phyloP scores from a whole-genome alignment of 1,140 invertebrate genomes.

The Lysiphlebus fabarum region DNA sequence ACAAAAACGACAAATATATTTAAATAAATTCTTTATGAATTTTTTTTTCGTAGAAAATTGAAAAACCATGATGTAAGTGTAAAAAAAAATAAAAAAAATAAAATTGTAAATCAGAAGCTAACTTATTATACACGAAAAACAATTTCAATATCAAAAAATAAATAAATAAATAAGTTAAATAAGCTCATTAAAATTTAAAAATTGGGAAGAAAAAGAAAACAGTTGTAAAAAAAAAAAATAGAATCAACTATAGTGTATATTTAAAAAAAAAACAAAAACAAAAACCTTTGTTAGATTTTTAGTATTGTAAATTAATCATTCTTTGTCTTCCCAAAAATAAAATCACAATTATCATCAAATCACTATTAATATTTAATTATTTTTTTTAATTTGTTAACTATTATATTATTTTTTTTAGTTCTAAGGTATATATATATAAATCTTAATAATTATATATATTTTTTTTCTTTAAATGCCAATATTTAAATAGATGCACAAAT shows the following conservation, averaged over 20 bases:
- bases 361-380: background rate
- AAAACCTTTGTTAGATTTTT: background rate
- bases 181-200: no score
- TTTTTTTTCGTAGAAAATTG: no score
- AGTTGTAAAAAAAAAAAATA: background rate
- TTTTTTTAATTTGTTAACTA: background rate
- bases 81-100: no score
- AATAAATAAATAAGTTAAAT: no score
- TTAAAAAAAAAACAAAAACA: background rate
- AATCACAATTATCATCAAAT: conserved; percentile 9
- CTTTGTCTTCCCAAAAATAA: conserved; percentile 35
- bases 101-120: no score
- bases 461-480: background rate
- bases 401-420: background rate
- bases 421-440: background rate
- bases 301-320: conserved; percentile 31
- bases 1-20: no score
- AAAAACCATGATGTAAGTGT: no score
- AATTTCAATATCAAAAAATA: no score
- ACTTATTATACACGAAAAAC: no score
- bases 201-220: no score
- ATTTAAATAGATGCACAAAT: background rate
- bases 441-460: background rate
- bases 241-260: background rate
- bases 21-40: no score